Evolutionary conservation across 2,888 invertebrate genomes (phyloP), one percentile per base, ranked within the genome.

Genomic region (Strigamia transsilvanica): DNA sequence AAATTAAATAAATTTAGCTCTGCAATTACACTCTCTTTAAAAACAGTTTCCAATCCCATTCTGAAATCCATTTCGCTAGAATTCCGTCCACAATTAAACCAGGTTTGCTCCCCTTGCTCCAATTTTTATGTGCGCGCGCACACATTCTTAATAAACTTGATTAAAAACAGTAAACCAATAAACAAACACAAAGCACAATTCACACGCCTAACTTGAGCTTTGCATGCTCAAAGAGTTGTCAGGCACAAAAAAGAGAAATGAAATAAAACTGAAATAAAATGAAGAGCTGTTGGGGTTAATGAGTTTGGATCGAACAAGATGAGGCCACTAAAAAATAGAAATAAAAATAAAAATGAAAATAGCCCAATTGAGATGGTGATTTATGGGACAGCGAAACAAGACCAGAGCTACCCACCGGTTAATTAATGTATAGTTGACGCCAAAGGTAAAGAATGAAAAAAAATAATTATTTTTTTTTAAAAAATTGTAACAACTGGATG

Each of bases 221-320:
- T 73, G 27, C 23, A 73, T 73, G 27, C 32, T 73, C 27, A 66
- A 66, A 7, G 61, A 66, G 10, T 21, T 66, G 61, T 23, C 61
- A 73, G 73, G 27, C 23, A 73, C 73, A 73, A 73, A 73, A 73
- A 73, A 73, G 73, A 73, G 9, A 73, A 32, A 73, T 73, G 32
- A 73, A 73, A 32, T 32, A 27, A 73, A 66, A 46, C 15, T 56
- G 13, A 10, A 23, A 73, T 27, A n/a, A 12, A 13, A 32, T 15
- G 13, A 3, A 5, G 32, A 12, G 73, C 32, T 73, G 27, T 73
- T 15, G 27, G 27, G 27, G 27, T 0, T 66, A 66, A 21, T 21
- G 61, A 66, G 21, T 66, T 66, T 66, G 12, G 61, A 66, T 23
- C 12, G 21, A 66, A 21, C 51, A 66, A 66, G 61, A 66, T 66